Percentiles rank a stretch among this genome's conserved stretches.
phyloP scores from a whole-genome alignment of 2,888 invertebrate genomes.

The Oscheius sp. region DNA sequence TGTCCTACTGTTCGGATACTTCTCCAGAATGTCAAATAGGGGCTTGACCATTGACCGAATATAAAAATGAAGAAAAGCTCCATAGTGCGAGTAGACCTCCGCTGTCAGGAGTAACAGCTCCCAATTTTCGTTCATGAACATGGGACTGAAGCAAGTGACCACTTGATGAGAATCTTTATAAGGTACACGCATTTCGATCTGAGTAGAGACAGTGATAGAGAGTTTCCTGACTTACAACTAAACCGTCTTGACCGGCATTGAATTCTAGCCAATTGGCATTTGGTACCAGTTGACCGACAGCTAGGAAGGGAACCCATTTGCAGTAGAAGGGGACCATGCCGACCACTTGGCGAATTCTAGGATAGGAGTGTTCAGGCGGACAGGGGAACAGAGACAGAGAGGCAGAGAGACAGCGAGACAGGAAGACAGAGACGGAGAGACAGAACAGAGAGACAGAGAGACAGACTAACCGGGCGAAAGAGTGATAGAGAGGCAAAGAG shows the following conservation, averaged over 20 bases:
- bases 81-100: constrained; percentile 65
- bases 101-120: constrained; percentile 64
- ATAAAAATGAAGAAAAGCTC: constrained; percentile 67
- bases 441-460: too few species aligned
- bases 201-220: not conserved
- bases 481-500: too few species aligned
- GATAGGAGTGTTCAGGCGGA: not conserved
- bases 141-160: constrained; percentile 68
- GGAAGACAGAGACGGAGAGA: not conserved
- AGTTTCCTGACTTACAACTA: not conserved
- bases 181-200: constrained; percentile 45
- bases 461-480: too few species aligned
- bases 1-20: constrained; percentile 49
- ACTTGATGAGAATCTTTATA: constrained; percentile 43
- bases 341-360: constrained; percentile 49
- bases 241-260: not conserved
- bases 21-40: constrained; percentile 52
- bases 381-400: not conserved
- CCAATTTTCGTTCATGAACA: constrained; percentile 70
- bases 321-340: constrained; percentile 55
- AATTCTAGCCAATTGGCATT: constrained; percentile 34
- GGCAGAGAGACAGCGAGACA: too few species aligned
- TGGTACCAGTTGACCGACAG: constrained; percentile 46
- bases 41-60: constrained; percentile 67
- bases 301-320: constrained; percentile 57